phyloP scores from a whole-genome alignment of 1,140 invertebrate genomes.

The Oedothorax gibbosus region DNA sequence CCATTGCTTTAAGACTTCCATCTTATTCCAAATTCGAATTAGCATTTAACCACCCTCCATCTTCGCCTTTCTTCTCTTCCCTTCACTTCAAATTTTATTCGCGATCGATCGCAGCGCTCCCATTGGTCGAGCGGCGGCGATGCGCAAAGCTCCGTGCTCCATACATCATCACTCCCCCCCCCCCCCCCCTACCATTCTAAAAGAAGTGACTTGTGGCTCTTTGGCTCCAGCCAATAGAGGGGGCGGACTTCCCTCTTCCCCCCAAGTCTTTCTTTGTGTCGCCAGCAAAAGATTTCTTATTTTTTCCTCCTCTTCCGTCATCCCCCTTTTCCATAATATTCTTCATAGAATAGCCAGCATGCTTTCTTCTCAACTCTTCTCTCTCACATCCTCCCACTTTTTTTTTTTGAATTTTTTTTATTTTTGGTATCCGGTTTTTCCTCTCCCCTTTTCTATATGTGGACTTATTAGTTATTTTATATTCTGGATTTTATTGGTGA shows the following conservation, averaged over 20 bases:
- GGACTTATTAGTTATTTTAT: constrained; percentile 33
- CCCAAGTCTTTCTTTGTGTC: constrained; percentile 57
- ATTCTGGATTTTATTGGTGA: neutral
- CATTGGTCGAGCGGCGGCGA: constrained; percentile 33
- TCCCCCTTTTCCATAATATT: neutral
- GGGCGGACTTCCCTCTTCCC: constrained; percentile 10
- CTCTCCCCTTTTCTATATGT: constrained; percentile 1
- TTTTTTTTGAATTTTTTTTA: constrained; percentile 13
- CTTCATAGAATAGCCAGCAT: constrained; percentile 54
- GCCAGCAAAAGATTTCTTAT: constrained; percentile 58
- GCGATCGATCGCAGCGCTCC: constrained; percentile 45
- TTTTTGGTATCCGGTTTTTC: constrained; percentile 9
- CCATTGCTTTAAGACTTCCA: constrained; percentile 2
- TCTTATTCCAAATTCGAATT: neutral
- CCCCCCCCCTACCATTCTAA: too few relatives aligned
- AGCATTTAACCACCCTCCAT: constrained; percentile 3
- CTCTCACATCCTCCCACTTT: constrained; percentile 6
- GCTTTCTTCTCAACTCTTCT: constrained; percentile 28
- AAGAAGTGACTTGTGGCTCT: constrained; percentile 55
- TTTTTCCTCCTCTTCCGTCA: neutral
- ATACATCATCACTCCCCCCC: constrained; percentile 45
- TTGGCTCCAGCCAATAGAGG: constrained; percentile 20
- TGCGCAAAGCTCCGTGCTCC: constrained; percentile 50
- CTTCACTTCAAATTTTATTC: constrained; percentile 55
- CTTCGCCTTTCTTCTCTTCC: constrained; percentile 30